A percentile compares a stretch with the other conserved stretches of the same genome.
phyloP scores from a whole-genome alignment of 2,797 vertebrate genomes.

The Tapirus indicus region DNA sequence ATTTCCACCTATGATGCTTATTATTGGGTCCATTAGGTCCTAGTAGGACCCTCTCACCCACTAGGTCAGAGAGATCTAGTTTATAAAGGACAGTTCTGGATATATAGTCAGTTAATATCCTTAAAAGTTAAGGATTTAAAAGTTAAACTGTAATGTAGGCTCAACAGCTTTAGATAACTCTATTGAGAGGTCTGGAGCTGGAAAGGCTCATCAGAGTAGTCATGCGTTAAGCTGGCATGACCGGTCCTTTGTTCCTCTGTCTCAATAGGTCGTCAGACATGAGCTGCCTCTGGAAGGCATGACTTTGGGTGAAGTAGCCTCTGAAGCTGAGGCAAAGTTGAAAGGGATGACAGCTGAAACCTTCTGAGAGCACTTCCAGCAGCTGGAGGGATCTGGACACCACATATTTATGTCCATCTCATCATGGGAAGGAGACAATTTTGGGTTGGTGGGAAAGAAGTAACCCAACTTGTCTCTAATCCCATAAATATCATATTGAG shows the following conservation, averaged over 20 bases:
- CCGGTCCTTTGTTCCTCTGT: background rate
- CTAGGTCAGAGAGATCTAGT: background rate
- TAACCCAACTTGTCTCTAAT: background rate
- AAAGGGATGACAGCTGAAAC: background rate
- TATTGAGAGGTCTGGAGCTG: background rate
- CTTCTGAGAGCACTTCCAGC: background rate
- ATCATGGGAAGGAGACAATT: background rate
- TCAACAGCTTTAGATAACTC: background rate
- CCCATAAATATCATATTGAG: background rate
- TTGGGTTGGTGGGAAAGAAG: background rate
- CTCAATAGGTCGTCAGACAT: background rate
- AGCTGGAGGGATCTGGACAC: background rate
- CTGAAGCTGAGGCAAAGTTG: background rate
- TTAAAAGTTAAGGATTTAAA: background rate
- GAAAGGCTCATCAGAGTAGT: background rate
- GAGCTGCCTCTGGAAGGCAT: background rate
- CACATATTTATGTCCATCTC: background rate
- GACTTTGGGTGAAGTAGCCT: background rate
- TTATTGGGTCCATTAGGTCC: background rate
- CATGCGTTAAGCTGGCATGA: background rate
- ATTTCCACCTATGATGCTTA: background rate
- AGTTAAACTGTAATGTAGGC: background rate
- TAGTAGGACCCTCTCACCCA: no score
- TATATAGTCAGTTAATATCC: background rate
- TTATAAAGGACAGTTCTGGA: background rate